These are phyloP conservation scores for Scolopax rusticola DNA, from an alignment of 2,797 vertebrate species.

Conservation along the genomic window DNA sequence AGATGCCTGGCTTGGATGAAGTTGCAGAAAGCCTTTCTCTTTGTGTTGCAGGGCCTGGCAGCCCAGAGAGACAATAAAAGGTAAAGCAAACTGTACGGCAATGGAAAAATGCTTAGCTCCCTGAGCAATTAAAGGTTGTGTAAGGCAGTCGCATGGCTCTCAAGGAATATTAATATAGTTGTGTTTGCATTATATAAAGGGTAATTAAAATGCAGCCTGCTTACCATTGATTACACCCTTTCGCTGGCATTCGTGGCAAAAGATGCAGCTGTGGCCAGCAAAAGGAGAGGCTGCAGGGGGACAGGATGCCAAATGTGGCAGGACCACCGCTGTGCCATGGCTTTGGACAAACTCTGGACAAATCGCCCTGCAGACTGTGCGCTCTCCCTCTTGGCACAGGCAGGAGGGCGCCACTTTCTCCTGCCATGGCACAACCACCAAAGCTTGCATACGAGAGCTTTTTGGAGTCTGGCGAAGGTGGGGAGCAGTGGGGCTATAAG, in stretches of 20 bases:
- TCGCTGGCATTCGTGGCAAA: background rate
- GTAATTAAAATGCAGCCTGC: slow-evolving; percentile 63
- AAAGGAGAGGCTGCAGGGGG: background rate
- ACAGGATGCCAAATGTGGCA: background rate
- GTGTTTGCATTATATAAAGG: slow-evolving; percentile 56
- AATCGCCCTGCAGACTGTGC: background rate
- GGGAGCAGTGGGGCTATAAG: background rate
- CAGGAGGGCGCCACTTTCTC: background rate
- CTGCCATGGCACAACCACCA: accelerated
- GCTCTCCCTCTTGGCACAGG: accelerated
- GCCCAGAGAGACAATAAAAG: slow-evolving; percentile 31
- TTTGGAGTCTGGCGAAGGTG: background rate
- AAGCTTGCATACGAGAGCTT: accelerated
- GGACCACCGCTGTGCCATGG: accelerated
- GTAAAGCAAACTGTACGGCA: slow-evolving; percentile 7
- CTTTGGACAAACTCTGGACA: background rate
- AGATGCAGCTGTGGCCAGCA: background rate
- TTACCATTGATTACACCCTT: slow-evolving; percentile 35
- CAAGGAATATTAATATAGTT: slow-evolving; percentile 67
- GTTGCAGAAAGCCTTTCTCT: slow-evolving; percentile 30
- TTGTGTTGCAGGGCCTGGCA: slow-evolving; percentile 36
- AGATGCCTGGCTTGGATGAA: background rate
- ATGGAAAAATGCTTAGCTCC: slow-evolving; percentile 54
- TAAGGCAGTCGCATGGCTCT: slow-evolving; percentile 23
- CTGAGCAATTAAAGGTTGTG: slow-evolving; percentile 61